Evolutionary conservation across 1,140 invertebrate species (phyloP).

Genomic region (Triops longicaudatus): DNA sequence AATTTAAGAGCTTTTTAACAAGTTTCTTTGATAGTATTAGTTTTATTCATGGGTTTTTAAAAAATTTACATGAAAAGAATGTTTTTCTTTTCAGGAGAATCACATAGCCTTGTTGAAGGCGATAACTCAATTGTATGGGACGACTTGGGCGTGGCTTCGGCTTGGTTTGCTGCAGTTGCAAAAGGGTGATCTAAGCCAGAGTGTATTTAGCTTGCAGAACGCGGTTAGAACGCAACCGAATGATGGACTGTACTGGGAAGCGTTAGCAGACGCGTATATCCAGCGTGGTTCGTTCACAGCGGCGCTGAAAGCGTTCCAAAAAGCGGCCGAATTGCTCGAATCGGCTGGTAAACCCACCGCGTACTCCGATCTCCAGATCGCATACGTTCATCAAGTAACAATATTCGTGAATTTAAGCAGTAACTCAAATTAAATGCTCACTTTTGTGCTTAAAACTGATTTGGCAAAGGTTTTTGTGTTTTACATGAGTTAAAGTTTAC

Average conservation of each 20-base stretch:
- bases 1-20: no score
- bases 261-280: constrained; percentile 77
- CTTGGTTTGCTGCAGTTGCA: constrained; percentile 41
- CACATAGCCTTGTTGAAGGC: background rate
- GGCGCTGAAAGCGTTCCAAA: constrained; percentile 73
- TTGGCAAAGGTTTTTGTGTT: no score
- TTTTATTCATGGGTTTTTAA: no score
- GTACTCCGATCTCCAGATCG: constrained; percentile 72
- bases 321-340: constrained; percentile 51
- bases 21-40: no score
- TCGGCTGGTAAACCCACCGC: constrained; percentile 48
- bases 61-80: no score
- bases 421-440: no score
- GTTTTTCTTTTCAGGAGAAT: background rate
- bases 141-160: constrained; percentile 41
- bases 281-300: constrained; percentile 71
- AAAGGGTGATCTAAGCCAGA: constrained; percentile 35
- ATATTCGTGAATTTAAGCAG: no score
- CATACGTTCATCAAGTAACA: constrained; percentile 59
- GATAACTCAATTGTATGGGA: background rate
- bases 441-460: no score
- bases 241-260: constrained; percentile 64
- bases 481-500: background rate
- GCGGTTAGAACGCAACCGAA: constrained; percentile 39
- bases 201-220: constrained; percentile 40